A percentile compares a stretch with the other conserved stretches of the same genome.
Evolutionary conservation across 2,888 invertebrate species (phyloP).

Genomic region (Drosophila emarginata): DNA sequence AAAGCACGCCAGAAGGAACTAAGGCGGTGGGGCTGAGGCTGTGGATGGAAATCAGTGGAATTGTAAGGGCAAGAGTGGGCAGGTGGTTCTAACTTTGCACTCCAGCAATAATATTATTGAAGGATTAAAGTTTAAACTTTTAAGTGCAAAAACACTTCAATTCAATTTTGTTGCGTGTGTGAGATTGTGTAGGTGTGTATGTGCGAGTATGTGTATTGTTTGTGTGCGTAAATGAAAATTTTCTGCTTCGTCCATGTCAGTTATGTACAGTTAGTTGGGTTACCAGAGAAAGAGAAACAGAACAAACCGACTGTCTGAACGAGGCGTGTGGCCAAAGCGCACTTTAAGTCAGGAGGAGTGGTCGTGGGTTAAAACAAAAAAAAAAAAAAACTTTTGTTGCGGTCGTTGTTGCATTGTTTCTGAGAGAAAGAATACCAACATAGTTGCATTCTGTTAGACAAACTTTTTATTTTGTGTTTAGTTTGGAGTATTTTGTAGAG

Average conservation of each 20-base stretch:
- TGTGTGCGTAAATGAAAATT: neutral
- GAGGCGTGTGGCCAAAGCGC: slow-evolving; percentile 49
- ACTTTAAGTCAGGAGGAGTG: slow-evolving; percentile 57
- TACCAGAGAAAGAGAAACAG: neutral
- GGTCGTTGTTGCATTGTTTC: slow-evolving; percentile 47
- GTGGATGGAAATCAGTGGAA: neutral
- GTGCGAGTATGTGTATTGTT: neutral
- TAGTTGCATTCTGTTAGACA: slow-evolving; percentile 43
- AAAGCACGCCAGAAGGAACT: slow-evolving; percentile 30
- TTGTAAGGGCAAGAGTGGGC: slow-evolving; percentile 12
- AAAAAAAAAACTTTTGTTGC: slow-evolving; percentile 62
- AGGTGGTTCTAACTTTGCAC: slow-evolving; percentile 66
- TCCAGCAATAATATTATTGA: slow-evolving; percentile 73
- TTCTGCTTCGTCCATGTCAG: slow-evolving; percentile 8
- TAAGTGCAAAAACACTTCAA: slow-evolving; percentile 77
- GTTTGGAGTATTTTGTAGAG: neutral
- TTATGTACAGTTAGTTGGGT: slow-evolving; percentile 18
- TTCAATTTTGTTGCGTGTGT: slow-evolving; percentile 63
- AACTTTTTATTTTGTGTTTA: slow-evolving; percentile 13
- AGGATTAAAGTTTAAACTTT: slow-evolving; percentile 77
- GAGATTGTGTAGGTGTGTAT: slow-evolving; percentile 12
- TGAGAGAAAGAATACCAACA: slow-evolving; percentile 54
- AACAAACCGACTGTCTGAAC: slow-evolving; percentile 11
- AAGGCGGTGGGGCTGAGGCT: neutral
- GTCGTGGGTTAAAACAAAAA: slow-evolving; percentile 11